A percentile compares a stretch with the other conserved stretches of the same genome.
Evolutionary conservation across 2,888 invertebrate genomes (phyloP).

Genomic region (Coenonympha glycerion): DNA sequence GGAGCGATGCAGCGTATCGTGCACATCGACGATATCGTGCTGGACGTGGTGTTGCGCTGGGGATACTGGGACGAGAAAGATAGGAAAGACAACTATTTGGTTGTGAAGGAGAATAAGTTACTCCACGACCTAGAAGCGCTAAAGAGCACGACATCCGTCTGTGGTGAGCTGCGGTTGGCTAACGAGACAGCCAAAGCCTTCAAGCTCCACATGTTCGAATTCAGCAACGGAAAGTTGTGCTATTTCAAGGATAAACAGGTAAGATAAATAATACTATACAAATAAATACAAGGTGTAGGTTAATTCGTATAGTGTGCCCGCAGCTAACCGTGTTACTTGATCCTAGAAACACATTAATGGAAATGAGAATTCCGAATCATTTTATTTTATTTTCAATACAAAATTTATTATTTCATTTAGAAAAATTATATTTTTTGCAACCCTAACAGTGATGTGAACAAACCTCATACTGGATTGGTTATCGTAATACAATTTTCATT

Average conservation of each 20-base stretch:
- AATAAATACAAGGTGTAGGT: too few relatives aligned
- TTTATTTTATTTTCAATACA: too few relatives aligned
- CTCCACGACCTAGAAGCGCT: conserved; percentile 68
- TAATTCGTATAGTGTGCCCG: too few relatives aligned
- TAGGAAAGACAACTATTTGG: conserved; percentile 86
- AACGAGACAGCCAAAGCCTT: conserved; percentile 84
- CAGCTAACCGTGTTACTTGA: too few relatives aligned
- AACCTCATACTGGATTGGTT: too few relatives aligned
- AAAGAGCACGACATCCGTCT: conserved; percentile 77
- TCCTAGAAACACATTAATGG: too few relatives aligned
- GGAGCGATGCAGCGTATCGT: conserved; percentile 84
- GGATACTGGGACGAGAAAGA: conserved; percentile 92
- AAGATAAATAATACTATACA: too few relatives aligned
- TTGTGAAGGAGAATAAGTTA: conserved; percentile 76
- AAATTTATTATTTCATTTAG: too few relatives aligned
- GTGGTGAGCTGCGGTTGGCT: conserved; percentile 87
- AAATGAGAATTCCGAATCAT: too few relatives aligned
- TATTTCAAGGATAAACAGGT: conserved; percentile 85
- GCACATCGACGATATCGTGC: conserved; percentile 83
- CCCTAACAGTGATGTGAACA: too few relatives aligned
- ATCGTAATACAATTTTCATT: too few relatives aligned
- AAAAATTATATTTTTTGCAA: too few relatives aligned
- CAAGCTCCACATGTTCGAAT: conserved; percentile 85
- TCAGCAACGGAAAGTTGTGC: conserved; percentile 84
- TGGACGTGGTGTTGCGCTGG: conserved; percentile 86